Evolutionary conservation across 1,140 invertebrate genomes (phyloP), one percentile per base, ranked within the genome.

Genomic region (Euura saliciscinereae): DNA sequence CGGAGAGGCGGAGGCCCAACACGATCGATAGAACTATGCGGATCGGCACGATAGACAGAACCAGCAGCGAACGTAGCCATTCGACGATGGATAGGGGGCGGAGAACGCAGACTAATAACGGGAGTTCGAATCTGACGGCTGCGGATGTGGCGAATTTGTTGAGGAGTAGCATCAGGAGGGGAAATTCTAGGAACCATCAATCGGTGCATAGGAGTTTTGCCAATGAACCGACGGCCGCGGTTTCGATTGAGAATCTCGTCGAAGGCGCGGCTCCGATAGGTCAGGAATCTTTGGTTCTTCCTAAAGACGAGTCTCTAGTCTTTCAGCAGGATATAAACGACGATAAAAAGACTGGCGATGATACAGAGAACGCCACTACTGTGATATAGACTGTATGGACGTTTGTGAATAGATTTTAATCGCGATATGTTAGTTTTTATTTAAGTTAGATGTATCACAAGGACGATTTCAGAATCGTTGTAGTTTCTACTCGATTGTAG

Each of bases 261-360:
- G 89, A 90, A 74, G 88, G 89, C 8, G 90, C 88, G 4, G 89
- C 88, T 13, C 90, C 90, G 0, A 91, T 91, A 64, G 88, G 88
- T 68, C 85, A 89, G 75, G 90, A 90, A 71, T 89, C 88, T 4
- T 76, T 88, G 69, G 83, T 87, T 68, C 75, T 88, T 44, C 75
- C 79, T 43, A 85, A 85, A 75, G 79, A 82, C 73, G 68, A 78
- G 75, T 77, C 79, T 85, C 82, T 85, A 85, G 84, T 83, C 83
- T 73, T 72, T 68, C 65, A 66, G 65, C 66, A 80, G 65, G 78
- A 80, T 65, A 69, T 77, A 66, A 77, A 77, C 70, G 77, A 82
- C 45, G 82, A 84, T 68, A 84, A 87, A 74, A 87, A 87, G 85
- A 87, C 85, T 87, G 85, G 79, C 72, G 75, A 75, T 28, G 85